phyloP scores from a whole-genome alignment of 2,113 vertebrate genomes.

The Ginglymostoma cirratum region DNA sequence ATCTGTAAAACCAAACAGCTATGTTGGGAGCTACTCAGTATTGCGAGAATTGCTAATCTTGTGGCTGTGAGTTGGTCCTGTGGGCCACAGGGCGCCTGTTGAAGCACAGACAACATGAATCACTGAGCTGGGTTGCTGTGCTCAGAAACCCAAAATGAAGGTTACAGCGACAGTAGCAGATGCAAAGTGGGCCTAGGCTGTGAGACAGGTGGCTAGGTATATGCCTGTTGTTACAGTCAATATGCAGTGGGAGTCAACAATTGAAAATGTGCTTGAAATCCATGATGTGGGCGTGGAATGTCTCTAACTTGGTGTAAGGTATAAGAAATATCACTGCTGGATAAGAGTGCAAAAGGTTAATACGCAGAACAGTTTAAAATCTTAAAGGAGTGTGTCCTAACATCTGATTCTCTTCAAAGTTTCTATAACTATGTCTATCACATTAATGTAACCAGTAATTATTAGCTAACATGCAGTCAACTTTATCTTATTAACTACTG shows the following conservation, averaged over 20 bases:
- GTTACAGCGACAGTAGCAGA: neutral
- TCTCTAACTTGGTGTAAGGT: neutral
- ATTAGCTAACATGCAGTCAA: no score
- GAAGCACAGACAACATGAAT: neutral
- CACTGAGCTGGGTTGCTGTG: neutral
- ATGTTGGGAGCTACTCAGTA: neutral
- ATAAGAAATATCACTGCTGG: no score
- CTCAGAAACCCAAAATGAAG: neutral
- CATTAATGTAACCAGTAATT: no score
- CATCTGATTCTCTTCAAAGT: no score
- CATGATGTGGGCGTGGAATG: neutral
- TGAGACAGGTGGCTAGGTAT: neutral
- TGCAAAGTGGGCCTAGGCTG: neutral
- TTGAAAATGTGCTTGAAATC: neutral
- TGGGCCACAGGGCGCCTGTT: neutral
- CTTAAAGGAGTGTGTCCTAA: no score
- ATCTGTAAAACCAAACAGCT: no score
- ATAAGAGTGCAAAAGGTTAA: no score
- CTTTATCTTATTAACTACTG: no score
- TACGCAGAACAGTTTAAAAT: no score
- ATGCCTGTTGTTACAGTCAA: neutral
- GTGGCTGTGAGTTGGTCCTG: neutral
- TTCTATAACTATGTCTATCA: no score
- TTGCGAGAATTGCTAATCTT: neutral
- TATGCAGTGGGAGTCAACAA: neutral